phyloP scores from a whole-genome alignment of 2,888 invertebrate species.

The Pterostichus niger region DNA sequence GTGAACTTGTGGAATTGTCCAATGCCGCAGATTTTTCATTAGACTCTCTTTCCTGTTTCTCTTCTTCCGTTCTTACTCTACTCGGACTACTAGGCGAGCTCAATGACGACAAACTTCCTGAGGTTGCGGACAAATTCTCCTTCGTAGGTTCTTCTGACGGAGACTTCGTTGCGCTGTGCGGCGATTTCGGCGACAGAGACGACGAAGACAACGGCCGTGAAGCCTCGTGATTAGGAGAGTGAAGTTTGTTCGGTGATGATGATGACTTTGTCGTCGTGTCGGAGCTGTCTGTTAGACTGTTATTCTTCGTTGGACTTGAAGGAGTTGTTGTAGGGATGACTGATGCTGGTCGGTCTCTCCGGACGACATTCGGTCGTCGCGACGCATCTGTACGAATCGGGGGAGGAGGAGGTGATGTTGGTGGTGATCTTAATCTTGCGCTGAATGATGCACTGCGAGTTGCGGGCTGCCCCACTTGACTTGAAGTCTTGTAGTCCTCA shows the following conservation, averaged over 20 bases:
- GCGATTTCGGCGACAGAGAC: constrained; percentile 69
- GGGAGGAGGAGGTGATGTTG: constrained; percentile 77
- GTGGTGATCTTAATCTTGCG: constrained; percentile 75
- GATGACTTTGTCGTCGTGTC: constrained; percentile 28
- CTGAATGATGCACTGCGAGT: constrained; percentile 82
- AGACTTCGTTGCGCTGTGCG: constrained; percentile 77
- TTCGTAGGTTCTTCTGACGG: constrained; percentile 75
- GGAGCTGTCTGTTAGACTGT: constrained; percentile 41
- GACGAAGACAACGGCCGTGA: constrained; percentile 71
- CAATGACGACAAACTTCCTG: constrained; percentile 76
- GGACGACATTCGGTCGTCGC: constrained; percentile 72
- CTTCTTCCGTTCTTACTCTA: constrained; percentile 77
- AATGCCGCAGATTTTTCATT: constrained; percentile 77
- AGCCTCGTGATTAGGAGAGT: constrained; percentile 70
- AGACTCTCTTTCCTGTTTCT: constrained; percentile 80
- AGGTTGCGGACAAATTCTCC: constrained; percentile 75
- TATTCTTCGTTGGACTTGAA: constrained; percentile 68
- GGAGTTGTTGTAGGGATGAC: constrained; percentile 73
- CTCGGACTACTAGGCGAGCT: constrained; percentile 78
- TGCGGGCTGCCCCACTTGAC: constrained; percentile 71
- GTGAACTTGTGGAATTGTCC: constrained; percentile 67
- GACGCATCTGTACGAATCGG: constrained; percentile 76
- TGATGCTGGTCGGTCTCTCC: constrained; percentile 75
- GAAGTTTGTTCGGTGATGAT: constrained; percentile 55
- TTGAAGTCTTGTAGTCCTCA: constrained; percentile 69